Conservation (phyloP, 1,140 invertebrate species). For the Drosophila nikananu region DNA sequence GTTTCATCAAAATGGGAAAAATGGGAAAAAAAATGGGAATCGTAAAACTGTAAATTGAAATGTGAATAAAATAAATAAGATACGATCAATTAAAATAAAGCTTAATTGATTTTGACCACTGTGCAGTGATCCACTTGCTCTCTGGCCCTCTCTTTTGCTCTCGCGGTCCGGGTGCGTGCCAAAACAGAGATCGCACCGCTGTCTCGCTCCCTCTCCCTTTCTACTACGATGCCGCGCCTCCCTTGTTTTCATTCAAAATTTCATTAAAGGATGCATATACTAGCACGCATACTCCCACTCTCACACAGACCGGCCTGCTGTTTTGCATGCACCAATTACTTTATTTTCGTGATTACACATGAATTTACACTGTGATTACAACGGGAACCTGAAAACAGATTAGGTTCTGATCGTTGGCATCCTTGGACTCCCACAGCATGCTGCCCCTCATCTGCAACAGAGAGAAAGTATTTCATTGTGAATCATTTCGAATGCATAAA, state of each 20-base stretch:
- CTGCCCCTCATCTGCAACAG: constrained; percentile 67
- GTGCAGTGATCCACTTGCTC: constrained; percentile 62
- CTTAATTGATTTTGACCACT: neutral
- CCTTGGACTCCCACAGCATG: constrained; percentile 78
- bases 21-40: too few relatives aligned
- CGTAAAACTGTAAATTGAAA: too few relatives aligned
- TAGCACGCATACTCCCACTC: constrained; percentile 14
- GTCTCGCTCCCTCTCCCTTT: constrained; percentile 11
- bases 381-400: constrained; percentile 81
- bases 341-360: constrained; percentile 65
- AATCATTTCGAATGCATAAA: neutral
- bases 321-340: constrained; percentile 80
- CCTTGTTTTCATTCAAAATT: constrained; percentile 70
- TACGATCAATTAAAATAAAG: too few relatives aligned
- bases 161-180: constrained; percentile 34
- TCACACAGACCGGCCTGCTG: constrained; percentile 19
- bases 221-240: constrained; percentile 37
- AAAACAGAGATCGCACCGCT: constrained; percentile 67
- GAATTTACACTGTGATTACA: constrained; percentile 62
- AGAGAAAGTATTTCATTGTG: neutral
- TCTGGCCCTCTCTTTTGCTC: constrained; percentile 10
- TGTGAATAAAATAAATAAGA: too few relatives aligned
- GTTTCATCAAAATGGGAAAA: too few relatives aligned
- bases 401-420: constrained; percentile 65
- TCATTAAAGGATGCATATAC: constrained; percentile 72